Base-by-base conservation (phyloP, 1,140 invertebrate species). In the Drosophila bifasciata region DNA sequence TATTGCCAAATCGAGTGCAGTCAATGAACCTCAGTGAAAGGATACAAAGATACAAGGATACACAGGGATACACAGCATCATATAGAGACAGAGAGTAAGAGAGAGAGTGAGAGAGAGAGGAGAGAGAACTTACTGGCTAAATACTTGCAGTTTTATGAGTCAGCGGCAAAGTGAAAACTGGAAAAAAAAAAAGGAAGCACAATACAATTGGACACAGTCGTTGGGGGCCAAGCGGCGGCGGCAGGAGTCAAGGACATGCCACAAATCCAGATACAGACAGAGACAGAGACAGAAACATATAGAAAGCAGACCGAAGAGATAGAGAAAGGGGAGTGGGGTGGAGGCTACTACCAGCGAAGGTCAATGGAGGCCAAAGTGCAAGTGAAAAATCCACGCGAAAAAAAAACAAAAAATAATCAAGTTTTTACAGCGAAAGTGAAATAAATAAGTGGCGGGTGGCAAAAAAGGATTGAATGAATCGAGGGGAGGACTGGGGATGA, bases 361-460 rank as follows among this genome's bases (percentile, higher is more conserved):
- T 84, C 79, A 85, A 56, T 74, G 70, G 19, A 75, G 68, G 52
- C 61, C 76, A 72, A 55, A 84, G 64, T 83, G 70, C 80, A 79
- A 64, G 71, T 78, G 62, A 70, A 79, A 68, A 58, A 64, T 60
- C 61, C 58, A 45, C 79, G 79, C 75, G 61, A 67, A 62, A 85
- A 81, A 84, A 84, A 76, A 85, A 85, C 62, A 62, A 85, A 81
- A 84, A 84, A 76, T 84, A 85, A 84, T 85, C 79, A 85, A 84
- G 76, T 85, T 79, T 36, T 79, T 55, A 51, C 63, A 55, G 66
- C 53, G 80, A 84, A 79, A 85, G 80, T 85, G 80, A 79, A 79
- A 76, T 63, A 85, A 84, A 79, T 66, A 84, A 62, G 78, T 51
- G 52, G 15, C 39, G 46, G 67, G 15, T 21, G 32, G 32, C 32